Base-by-base conservation (phyloP, 2,888 invertebrate genomes). In the Caradrina kadenii region DNA sequence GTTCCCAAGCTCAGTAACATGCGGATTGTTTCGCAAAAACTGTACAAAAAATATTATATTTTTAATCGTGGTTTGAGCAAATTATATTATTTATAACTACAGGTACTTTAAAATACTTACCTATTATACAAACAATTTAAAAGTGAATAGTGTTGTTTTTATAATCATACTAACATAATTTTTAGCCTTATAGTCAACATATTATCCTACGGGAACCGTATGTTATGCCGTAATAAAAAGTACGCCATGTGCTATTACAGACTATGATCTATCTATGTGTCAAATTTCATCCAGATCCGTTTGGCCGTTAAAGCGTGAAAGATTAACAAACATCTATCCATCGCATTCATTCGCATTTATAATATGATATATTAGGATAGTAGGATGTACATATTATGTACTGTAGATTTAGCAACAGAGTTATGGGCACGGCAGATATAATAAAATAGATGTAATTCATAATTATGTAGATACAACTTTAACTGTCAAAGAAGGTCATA, bases 1-100 rank as follows among this genome's bases (percentile, higher is more conserved):
- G 76, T 84, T 82, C 82, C 52, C 82, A 84, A 67, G 78, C 63
- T 48, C 15, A 2, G 45, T 59, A 63, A 60, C 26, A 22, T 15
- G 55, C 48, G 15, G 10, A 63, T 67, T 74, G 56, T 81, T 78
- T 64, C 52, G 66, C 42, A 72, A 78, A 69, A 67, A 39, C 8
- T 49, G 4, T 54, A 58, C 50, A 49, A 59, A 77, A 61, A 54
- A 35, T 39, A 64, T 50, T 35, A 39, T 52, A 42, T 31, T 73
- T 73, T 66, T 55, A 73, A 66, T 66, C n/a, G 54, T 39, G 26
- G 50, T 61, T 54, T 52, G 56, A n/a, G 8, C 8, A 64, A 42
- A 49, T 19, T 55, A 21, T 50, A n/a, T n/a, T n/a, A 42, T 64
- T 31, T 19, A 21, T 45, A 59, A 42, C 39, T 56, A 22, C 6